These are phyloP conservation scores for Pteria penguin DNA, from an alignment of 2,888 invertebrate genomes.

Conservation along the genomic window DNA sequence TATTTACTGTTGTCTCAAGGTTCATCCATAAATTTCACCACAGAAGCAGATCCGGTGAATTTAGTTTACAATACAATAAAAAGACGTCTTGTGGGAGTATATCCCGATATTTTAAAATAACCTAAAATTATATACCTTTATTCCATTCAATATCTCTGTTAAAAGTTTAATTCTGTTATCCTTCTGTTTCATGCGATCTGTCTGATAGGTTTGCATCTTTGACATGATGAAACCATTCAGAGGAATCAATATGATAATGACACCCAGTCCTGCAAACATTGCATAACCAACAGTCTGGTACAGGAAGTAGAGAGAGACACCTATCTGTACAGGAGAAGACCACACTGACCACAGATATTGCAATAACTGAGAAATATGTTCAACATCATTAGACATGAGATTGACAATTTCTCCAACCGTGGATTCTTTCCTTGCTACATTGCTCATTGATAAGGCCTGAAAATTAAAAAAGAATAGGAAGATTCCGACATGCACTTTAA, in stretches of 20 bases:
- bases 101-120: neutral
- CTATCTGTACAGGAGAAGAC: slow-evolving; percentile 89
- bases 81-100: too few species aligned
- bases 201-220: slow-evolving; percentile 68
- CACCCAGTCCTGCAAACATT: slow-evolving; percentile 90
- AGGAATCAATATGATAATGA: slow-evolving; percentile 93
- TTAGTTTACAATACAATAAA: too few species aligned
- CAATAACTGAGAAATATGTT: slow-evolving; percentile 71
- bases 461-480: slow-evolving; percentile 9
- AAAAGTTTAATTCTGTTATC: slow-evolving; percentile 74
- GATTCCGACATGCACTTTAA: neutral
- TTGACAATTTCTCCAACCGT: slow-evolving; percentile 80
- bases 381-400: slow-evolving; percentile 79
- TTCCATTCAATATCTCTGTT: slow-evolving; percentile 74
- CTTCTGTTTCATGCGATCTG: slow-evolving; percentile 68
- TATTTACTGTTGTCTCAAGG: too few species aligned
- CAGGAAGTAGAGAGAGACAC: slow-evolving; percentile 86
- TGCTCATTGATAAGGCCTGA: slow-evolving; percentile 77
- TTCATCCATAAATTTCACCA: too few species aligned
- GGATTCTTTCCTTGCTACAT: slow-evolving; percentile 71
- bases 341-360: slow-evolving; percentile 72
- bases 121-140: slow-evolving; percentile 60
- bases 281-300: slow-evolving; percentile 84
- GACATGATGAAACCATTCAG: slow-evolving; percentile 75
- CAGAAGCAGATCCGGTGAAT: too few species aligned